These are phyloP conservation scores for Tetraneura akinire DNA, from an alignment of 1,140 invertebrate species.

Conservation along the genomic window DNA sequence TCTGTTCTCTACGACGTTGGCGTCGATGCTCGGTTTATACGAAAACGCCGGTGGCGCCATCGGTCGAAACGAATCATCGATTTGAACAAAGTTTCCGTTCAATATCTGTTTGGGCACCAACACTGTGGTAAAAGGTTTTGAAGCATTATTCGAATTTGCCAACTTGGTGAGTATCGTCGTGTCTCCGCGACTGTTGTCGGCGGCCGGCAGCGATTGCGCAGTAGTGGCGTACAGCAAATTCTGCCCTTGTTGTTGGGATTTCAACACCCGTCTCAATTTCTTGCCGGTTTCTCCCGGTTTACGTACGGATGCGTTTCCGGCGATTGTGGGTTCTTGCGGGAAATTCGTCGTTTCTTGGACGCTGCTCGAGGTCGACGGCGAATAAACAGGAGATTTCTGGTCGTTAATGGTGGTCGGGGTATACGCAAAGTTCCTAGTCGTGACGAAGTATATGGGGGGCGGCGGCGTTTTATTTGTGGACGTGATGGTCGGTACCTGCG, in stretches of 20 bases:
- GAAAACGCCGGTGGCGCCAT: neutral
- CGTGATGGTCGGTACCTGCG: neutral
- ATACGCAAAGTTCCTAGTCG: neutral
- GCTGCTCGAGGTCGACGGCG: neutral
- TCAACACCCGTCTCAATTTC: neutral
- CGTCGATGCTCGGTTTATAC: neutral
- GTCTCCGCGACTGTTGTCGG: no score
- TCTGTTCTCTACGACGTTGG: neutral
- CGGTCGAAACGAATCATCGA: neutral
- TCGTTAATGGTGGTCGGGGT: no score
- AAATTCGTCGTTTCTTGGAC: neutral
- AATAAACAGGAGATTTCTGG: neutral
- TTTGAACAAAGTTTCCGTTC: neutral
- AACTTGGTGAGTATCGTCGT: neutral
- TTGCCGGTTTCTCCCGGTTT: neutral
- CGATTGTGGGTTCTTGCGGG: neutral
- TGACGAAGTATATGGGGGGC: neutral
- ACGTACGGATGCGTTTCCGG: neutral
- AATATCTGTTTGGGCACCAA: constrained; percentile 17
- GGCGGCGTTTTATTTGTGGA: neutral
- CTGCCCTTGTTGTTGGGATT: neutral
- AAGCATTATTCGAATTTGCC: neutral
- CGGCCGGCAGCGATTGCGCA: neutral
- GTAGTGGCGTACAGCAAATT: constrained; percentile 29
- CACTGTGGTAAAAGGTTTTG: constrained; percentile 20